A percentile compares a stretch with the other conserved stretches of the same genome.
These are phyloP conservation scores for Amblyopsis hoosieri DNA, from an alignment of 2,797 vertebrate genomes.

Conservation along the genomic window DNA sequence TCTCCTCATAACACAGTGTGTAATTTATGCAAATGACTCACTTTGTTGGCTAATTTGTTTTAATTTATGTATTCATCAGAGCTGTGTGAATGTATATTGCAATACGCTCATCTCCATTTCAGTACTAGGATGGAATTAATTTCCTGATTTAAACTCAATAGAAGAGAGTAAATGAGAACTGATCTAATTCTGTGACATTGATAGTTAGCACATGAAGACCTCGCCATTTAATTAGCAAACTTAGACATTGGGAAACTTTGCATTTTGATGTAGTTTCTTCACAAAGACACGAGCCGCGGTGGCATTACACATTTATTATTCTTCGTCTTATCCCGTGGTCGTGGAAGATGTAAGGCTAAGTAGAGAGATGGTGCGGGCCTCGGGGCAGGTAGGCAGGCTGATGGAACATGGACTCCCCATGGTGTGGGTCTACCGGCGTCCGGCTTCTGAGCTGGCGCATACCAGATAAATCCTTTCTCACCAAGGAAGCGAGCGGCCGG, in stretches of 20 bases:
- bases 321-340: no score
- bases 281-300: background rate
- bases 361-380: no score
- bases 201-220: slow-evolving; percentile 48
- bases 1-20: slow-evolving; percentile 82
- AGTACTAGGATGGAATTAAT: slow-evolving; percentile 65
- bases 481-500: slow-evolving; percentile 67
- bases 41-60: slow-evolving; percentile 87
- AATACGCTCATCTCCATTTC: slow-evolving; percentile 57
- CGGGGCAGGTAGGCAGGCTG: no score
- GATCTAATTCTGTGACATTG: slow-evolving; percentile 68
- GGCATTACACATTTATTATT: no score
- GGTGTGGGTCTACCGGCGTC: slow-evolving; percentile 64
- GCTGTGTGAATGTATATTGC: slow-evolving; percentile 71
- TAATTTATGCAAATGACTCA: slow-evolving; percentile 96
- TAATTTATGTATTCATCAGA: slow-evolving; percentile 76
- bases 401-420: slow-evolving; percentile 30
- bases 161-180: slow-evolving; percentile 62
- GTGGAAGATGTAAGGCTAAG: no score
- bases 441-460: slow-evolving; percentile 75
- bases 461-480: slow-evolving; percentile 80
- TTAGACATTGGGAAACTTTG: slow-evolving; percentile 52
- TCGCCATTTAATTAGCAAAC: slow-evolving; percentile 9
- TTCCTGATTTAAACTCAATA: slow-evolving; percentile 67
- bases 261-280: slow-evolving; percentile 26